Evolutionary conservation across 2,888 invertebrate genomes (phyloP), one percentile per base, ranked within the genome.

Genomic region (Scaeva pyrastri): DNA sequence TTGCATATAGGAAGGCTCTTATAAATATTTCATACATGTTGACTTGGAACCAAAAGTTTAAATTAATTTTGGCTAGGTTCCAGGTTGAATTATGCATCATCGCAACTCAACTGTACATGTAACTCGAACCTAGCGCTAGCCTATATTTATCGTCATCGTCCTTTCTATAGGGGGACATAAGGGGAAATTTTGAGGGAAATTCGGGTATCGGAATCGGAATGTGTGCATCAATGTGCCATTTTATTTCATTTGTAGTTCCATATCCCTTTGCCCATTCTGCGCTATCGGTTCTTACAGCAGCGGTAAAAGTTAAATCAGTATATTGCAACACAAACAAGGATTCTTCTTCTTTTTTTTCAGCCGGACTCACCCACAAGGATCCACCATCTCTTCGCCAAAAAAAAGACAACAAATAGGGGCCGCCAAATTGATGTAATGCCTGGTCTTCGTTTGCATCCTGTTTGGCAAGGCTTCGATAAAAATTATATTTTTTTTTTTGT

Each of bases 61-160:
- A 88, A 88, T 88, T 88, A 88, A 88, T 88, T 88, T 88, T 88
- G 88, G 88, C 88, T 86, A 81, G 81, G 84, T 84, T 88, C 88
- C 88, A 88, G 88, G 50, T 82, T 88, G 84, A 88, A 88, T 88
- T 88, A 88, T 88, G 88, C 86, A 86, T 88, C 55, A 6, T 39
- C 21, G 21, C 58, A 82, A 58, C 62, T 76, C 58, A 82, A 58
- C 62, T 76, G 72, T 77, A 75, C 81, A 82, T 77, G 82, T 77
- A 86, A 82, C 76, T 71, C 56, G 16, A 70, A 5, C 31, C 31
- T 31, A 31, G 31, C 2, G 6, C 31, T 31, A 31, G 31, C 31
- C 31, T 58, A 16, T 52, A 43, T 55, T 36, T 66, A 48, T 31
- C 21, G 64, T 64, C 19, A 48, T 48, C 36, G 48, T 45, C 23